Evolutionary conservation across 35 echinoderm and acorn worm genomes (phyloP), one percentile per base, ranked within the genome.

Genomic region (Patiria miniata): DNA sequence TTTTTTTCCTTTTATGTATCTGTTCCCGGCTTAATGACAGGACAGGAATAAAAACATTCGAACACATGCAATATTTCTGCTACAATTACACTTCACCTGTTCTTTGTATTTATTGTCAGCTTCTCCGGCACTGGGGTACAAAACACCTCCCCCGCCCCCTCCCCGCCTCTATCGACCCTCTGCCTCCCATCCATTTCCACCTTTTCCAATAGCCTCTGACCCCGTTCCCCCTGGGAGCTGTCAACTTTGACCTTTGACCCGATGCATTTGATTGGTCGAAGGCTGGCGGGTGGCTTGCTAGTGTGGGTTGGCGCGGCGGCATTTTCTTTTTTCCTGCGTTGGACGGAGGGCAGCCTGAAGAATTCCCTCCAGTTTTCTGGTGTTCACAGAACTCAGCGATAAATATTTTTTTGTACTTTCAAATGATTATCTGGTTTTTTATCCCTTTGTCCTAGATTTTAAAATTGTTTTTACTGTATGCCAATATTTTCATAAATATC

Each of bases 261-360:
- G 29, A 82, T 82, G 80, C 80, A 82, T 82, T 82, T 82, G 80
- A 82, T 82, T 82, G 80, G 80, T 30, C 21, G 39, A 42, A 82
- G 51, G 12, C 14, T n/a, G 18, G 12, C 23, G 0, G 39, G 18
- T 52, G 18, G 28, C 8, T 37, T 80, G 77, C 34, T 8, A 1
- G n/a, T n/a, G 40, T 57, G 22, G 65, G 65, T 14, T 9, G 8
- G 65, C 65, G 29, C 1, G 26, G 65, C 65, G 15, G 7, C 65
- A 18, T 29, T 82, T 34, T 82, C 18, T 16, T 82, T 52, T 33
- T 82, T 82, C 21, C 51, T 39, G 29, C 40, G 39, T 33, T 36
- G 40, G 8, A 82, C 14, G 21, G 51, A 52, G 19, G 80, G 80
- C 51, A 34, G n/a, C 42, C 40, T 44, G 50, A 52, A 82, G 28